These are phyloP conservation scores for Coreius guichenoti DNA, from an alignment of 2,797 vertebrate genomes.

Conservation along the genomic window DNA sequence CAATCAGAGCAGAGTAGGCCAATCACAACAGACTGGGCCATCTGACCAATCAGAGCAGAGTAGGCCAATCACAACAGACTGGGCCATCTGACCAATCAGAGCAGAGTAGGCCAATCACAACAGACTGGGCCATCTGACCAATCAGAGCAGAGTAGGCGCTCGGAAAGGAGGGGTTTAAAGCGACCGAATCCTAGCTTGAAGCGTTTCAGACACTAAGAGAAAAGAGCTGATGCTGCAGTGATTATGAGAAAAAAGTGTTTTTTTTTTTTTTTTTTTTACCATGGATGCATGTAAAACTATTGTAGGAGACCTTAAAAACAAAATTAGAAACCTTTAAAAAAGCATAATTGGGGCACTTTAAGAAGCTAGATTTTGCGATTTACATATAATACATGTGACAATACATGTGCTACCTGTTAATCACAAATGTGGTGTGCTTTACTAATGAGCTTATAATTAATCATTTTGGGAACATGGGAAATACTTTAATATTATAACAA, in stretches of 20 bases:
- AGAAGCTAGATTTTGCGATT: not conserved
- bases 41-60: too few relatives aligned
- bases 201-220: not conserved
- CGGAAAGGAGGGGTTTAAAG: too few relatives aligned
- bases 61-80: too few relatives aligned
- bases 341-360: not conserved
- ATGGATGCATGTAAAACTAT: not conserved
- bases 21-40: too few relatives aligned
- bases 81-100: too few relatives aligned
- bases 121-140: too few relatives aligned
- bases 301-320: not conserved
- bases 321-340: not conserved
- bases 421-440: not conserved
- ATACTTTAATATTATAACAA: slow-evolving; percentile 18
- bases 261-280: too few relatives aligned
- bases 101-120: too few relatives aligned
- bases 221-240: not conserved
- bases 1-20: too few relatives aligned
- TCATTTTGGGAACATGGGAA: slow-evolving; percentile 9
- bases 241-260: not conserved
- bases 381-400: not conserved
- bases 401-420: not conserved
- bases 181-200: too few relatives aligned
- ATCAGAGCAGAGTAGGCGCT: too few relatives aligned
- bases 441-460: not conserved